These are phyloP conservation scores for Zaprionus ornatus DNA, from an alignment of 1,140 invertebrate genomes.

Conservation along the genomic window DNA sequence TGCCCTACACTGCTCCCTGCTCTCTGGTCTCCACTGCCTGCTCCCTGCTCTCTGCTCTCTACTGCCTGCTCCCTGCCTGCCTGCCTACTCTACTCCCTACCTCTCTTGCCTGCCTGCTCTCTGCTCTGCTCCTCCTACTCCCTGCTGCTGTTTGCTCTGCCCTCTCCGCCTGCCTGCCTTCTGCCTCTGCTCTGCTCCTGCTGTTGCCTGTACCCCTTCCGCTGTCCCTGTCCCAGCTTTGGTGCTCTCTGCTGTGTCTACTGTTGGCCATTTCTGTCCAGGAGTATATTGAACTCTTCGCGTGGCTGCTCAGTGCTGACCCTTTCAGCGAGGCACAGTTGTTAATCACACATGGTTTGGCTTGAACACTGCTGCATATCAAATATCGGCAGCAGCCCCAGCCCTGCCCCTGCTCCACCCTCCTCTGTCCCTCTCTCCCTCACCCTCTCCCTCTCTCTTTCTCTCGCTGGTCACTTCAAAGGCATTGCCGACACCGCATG, in stretches of 20 bases:
- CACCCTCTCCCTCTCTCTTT: neutral
- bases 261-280: conserved; percentile 45
- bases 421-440: too few relatives aligned
- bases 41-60: neutral
- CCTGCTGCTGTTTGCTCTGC: neutral
- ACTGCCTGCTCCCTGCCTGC: neutral
- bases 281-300: conserved; percentile 56
- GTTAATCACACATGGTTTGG: conserved; percentile 75
- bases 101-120: too few relatives aligned
- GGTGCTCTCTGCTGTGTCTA: neutral
- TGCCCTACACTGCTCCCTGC: too few relatives aligned
- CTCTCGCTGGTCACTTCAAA: conserved; percentile 58
- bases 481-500: conserved; percentile 59
- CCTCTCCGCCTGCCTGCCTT: too few relatives aligned
- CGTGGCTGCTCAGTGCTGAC: conserved; percentile 1
- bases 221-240: neutral
- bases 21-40: too few relatives aligned
- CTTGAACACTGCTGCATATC: conserved; percentile 48
- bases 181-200: neutral
- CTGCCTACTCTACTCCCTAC: neutral
- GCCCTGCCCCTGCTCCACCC: neutral
- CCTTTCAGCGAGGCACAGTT: conserved; percentile 47
- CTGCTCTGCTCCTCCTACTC: neutral
- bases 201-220: neutral
- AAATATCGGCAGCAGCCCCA: conserved; percentile 60